Evolutionary conservation across 2,113 vertebrate species (phyloP).

Genomic region (Pangasianodon gigas): DNA sequence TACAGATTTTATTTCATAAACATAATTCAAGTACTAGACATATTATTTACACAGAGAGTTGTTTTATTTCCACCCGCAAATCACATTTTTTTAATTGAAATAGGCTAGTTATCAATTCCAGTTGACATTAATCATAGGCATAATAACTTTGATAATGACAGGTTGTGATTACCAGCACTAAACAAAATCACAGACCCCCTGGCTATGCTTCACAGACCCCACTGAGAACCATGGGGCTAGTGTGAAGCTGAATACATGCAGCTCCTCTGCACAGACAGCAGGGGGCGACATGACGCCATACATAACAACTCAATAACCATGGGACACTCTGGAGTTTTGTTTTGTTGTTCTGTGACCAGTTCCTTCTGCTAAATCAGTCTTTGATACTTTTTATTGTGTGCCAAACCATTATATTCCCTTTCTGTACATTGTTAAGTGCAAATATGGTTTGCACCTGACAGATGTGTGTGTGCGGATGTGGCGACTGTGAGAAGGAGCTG

Average conservation of each 20-base stretch:
- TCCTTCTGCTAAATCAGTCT: background rate
- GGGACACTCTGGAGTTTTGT: background rate
- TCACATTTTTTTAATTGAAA: background rate
- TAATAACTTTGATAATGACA: background rate
- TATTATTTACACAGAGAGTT: background rate
- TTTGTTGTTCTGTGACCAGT: background rate
- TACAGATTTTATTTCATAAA: background rate
- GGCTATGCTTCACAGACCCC: background rate
- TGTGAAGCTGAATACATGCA: slow-evolving; percentile 16
- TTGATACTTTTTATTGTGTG: background rate
- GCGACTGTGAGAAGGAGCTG: background rate
- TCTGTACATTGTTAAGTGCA: background rate
- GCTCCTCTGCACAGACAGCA: slow-evolving; percentile 53
- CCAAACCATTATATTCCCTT: too few relatives aligned
- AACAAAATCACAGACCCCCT: background rate
- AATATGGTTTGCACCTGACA: slow-evolving; percentile 2
- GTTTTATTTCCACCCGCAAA: background rate
- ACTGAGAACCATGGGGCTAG: background rate
- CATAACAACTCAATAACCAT: background rate
- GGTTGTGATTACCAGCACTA: background rate
- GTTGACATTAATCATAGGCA: background rate
- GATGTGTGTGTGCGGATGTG: slow-evolving; percentile 18
- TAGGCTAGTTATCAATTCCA: background rate
- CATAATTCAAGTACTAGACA: background rate
- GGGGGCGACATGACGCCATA: slow-evolving; percentile 60